These are phyloP conservation scores for Timandra comae DNA, from an alignment of 2,888 invertebrate species.

Conservation along the genomic window DNA sequence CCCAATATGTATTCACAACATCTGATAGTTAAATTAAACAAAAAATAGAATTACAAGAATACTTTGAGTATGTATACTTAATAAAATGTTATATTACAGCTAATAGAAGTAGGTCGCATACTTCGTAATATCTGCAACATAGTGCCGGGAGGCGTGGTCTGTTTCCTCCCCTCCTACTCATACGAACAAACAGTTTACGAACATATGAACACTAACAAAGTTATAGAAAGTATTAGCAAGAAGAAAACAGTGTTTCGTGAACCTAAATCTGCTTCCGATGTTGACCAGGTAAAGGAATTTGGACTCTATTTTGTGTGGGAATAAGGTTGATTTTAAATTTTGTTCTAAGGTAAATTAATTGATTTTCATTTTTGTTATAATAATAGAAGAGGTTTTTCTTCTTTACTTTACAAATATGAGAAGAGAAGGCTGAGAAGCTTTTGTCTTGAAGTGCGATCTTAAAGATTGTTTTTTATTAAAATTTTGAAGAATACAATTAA, in stretches of 20 bases:
- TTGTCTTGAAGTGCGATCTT: neutral
- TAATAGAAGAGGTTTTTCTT: too few relatives aligned
- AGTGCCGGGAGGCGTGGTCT: slow-evolving; percentile 93
- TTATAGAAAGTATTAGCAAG: slow-evolving; percentile 79
- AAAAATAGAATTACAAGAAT: neutral
- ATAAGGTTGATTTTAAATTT: too few relatives aligned
- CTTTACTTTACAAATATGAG: too few relatives aligned
- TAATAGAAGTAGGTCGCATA: slow-evolving; percentile 85
- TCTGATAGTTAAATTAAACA: neutral
- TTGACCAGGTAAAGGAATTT: slow-evolving; percentile 85
- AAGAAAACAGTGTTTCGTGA: slow-evolving; percentile 89
- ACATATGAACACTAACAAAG: slow-evolving; percentile 78
- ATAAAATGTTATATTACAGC: slow-evolving; percentile 73
- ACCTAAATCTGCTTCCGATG: slow-evolving; percentile 81
- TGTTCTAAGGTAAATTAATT: too few relatives aligned
- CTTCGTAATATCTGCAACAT: slow-evolving; percentile 85
- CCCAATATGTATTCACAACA: too few relatives aligned
- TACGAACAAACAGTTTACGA: slow-evolving; percentile 85
- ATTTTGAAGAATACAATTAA: too few relatives aligned
- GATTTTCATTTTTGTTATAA: too few relatives aligned
- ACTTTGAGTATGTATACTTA: slow-evolving; percentile 9
- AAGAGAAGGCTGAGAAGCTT: too few relatives aligned
- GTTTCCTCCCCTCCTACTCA: slow-evolving; percentile 95
- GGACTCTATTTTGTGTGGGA: too few relatives aligned
- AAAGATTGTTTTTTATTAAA: too few relatives aligned